Evolutionary conservation across 2,797 vertebrate genomes (phyloP).

Genomic region (Micromesistius poutassou): DNA sequence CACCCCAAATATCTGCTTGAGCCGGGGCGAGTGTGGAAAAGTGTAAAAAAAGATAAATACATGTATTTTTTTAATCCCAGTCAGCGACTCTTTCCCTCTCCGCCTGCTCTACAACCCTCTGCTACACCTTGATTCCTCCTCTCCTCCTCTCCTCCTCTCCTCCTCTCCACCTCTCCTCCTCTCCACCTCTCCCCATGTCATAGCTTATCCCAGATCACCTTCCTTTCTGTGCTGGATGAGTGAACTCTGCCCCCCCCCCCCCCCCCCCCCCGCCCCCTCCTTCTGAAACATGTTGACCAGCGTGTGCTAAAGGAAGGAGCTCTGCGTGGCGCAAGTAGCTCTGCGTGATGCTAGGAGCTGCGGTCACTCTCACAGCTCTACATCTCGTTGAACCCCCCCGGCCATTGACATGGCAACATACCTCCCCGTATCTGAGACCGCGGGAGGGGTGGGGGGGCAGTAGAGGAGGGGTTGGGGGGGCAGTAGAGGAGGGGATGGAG

Average conservation of each 20-base stretch:
- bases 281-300: background rate
- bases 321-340: no score
- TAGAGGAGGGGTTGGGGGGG: background rate
- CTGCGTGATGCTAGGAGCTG: no score
- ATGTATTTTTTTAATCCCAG: no score
- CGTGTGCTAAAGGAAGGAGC: background rate
- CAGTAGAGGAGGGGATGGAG: no score
- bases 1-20: slow-evolving; percentile 35
- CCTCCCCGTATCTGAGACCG: slow-evolving; percentile 20
- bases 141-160: background rate
- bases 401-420: slow-evolving; percentile 25
- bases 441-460: background rate
- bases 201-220: background rate
- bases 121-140: slow-evolving; percentile 11
- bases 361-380: no score
- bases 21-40: slow-evolving; percentile 41
- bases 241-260: background rate
- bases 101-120: slow-evolving; percentile 14
- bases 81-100: background rate
- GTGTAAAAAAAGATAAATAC: slow-evolving; percentile 35
- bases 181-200: background rate
- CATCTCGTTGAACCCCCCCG: no score
- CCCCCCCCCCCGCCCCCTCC: background rate
- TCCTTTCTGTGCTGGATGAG: background rate
- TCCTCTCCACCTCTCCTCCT: background rate